Conservation (phyloP, 1,140 invertebrate species). For the Atta cephalotes region DNA sequence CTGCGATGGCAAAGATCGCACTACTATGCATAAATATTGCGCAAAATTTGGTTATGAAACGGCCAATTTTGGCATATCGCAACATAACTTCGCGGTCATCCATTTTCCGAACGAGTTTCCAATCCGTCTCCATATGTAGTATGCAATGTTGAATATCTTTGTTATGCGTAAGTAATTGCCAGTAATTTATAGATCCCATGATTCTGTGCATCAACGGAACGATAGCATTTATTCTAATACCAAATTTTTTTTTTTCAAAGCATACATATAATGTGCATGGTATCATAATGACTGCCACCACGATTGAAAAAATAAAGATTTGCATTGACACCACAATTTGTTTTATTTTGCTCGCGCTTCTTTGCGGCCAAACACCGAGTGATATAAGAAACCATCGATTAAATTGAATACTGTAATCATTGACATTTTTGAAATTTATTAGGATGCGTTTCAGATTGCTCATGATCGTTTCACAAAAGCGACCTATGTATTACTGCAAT, state of each 20-base stretch:
- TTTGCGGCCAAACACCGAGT: conserved; percentile 62
- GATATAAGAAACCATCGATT: conserved; percentile 65
- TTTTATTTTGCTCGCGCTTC: neutral
- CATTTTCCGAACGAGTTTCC: conserved; percentile 53
- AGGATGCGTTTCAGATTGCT: neutral
- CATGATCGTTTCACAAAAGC: conserved; percentile 30
- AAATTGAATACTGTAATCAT: conserved; percentile 59
- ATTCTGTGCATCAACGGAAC: conserved; percentile 76
- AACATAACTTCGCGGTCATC: conserved; percentile 50
- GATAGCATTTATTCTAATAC: conserved; percentile 61
- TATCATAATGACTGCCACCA: neutral
- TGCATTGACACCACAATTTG: neutral
- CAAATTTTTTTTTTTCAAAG: conserved; percentile 66
- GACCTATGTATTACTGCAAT: neutral
- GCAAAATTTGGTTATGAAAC: conserved; percentile 31
- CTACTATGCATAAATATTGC: conserved; percentile 44
- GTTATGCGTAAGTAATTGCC: conserved; percentile 55
- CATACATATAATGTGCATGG: conserved; percentile 37
- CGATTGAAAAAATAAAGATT: neutral
- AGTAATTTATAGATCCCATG: conserved; percentile 76
- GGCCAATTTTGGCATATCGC: conserved; percentile 34
- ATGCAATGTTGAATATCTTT: conserved; percentile 72
- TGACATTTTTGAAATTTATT: neutral
- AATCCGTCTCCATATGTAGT: conserved; percentile 74
- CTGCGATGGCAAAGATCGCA: conserved; percentile 49